Base-by-base conservation (phyloP, 2,888 invertebrate species). In the Patella caerulea region DNA sequence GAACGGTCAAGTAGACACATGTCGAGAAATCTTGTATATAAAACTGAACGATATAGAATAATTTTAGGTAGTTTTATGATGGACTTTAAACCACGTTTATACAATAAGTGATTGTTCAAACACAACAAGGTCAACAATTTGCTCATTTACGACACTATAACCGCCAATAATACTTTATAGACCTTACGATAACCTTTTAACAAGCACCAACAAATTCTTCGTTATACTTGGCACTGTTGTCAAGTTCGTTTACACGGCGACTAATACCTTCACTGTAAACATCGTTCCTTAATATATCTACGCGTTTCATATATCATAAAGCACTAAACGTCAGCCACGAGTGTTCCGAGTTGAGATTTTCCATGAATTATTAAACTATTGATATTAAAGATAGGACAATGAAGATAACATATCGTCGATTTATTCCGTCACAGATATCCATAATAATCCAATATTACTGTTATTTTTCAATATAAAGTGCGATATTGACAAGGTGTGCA, bases 31-130 rank as follows among this genome's bases (percentile, higher is more conserved):
- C 7, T 5, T 45, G 45, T 45, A 45, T 45, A 45, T 45, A 45
- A 45, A 45, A 45, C 9, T 45, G 45, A 45, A 9, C 45, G 45
- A 45, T 45, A 45, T 45, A 45, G 7, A 45, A 45, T 45, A 45
- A 45, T 45, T 45, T 45, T 45, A 45, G 45, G 45, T 45, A 45
- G 45, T 24, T 65, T 65, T 65, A 65, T 65, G 65, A 24, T 14
- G 19, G 12, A 65, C 24, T 65, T 65, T 65, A 19, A 12, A 65
- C 65, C 19, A 9, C 19, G 65, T 65, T 65, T 65, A 65, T 24
- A 24, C 65, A 65, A 65, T 65, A 65, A 65, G 65, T 65, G 65
- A 65, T 65, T 65, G 65, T 65, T 65, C 65, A 65, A 65, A 65
- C 65, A 65, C 24, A 65, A 65, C 24, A 65, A 65, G 65, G 65